Evolutionary conservation across 2,797 vertebrate species (phyloP), one percentile per base, ranked within the genome.

Genomic region (Pseudopleuronectes americanus): DNA sequence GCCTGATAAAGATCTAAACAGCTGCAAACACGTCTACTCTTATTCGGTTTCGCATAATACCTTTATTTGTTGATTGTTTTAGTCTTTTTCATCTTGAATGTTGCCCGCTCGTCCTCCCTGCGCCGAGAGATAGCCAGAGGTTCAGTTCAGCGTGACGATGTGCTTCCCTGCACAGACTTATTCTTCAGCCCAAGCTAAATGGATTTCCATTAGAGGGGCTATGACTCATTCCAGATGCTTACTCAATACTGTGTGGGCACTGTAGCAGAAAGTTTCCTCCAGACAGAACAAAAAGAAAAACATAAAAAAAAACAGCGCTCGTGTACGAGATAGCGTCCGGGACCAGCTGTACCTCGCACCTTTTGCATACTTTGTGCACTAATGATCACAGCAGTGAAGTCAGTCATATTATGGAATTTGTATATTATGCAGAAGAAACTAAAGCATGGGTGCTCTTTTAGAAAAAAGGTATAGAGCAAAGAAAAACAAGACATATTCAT

Each of bases 211-310:
- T 93, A 88, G 87, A 72, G 77, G 79, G 79, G 77, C 86, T 84
- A 90, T 92, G 88, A 90, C 89, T 93, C 91, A 93, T 91, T 87
- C 86, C 78, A 88, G 90, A 92, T 88, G 89, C 88, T 88, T 89
- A 88, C 86, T 93, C 92, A 88, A 91, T 93, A 90, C 78, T 59
- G 77, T 90, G 87, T 68, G 87, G 63, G 76, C 87, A 85, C 77
- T 78, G 87, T 80, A 84, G 87, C 86, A 88, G 81, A 91, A 90
- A 85, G 79, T 83, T 88, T 81, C 84, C 85, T 57, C 43, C 49
- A 84, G 61, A 83, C 61, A 62, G 68, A 84, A 74, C 71, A 87
- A 72, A 83, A 80, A 78, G 19, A 48, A 1, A 48, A 48, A n/a
- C 9, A 21, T 9, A 79, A 81, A 63, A 80, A 48, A 48, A 78